Conservation (phyloP, 2,888 invertebrate genomes). For the Melanotus villosus region DNA sequence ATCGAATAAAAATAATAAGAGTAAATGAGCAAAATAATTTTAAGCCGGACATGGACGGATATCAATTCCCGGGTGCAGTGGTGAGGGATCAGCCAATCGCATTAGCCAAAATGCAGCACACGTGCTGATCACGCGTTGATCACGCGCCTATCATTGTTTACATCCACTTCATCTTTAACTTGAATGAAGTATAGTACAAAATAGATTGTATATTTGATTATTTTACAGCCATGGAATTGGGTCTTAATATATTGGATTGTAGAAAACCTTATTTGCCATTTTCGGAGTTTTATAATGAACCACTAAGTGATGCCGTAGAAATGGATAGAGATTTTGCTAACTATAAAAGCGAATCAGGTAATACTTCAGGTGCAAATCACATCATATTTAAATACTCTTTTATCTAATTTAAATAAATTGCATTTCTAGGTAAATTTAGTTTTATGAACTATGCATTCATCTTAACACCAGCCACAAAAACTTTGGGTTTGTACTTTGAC, state of each 20-base stretch:
- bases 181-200: too few relatives aligned
- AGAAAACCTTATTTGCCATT: slow-evolving; percentile 87
- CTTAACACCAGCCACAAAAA: slow-evolving; percentile 92
- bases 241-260: slow-evolving; percentile 84
- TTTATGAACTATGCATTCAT: slow-evolving; percentile 94
- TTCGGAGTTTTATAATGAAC: slow-evolving; percentile 95
- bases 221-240: slow-evolving; percentile 78
- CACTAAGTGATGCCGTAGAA: slow-evolving; percentile 91
- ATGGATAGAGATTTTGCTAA: slow-evolving; percentile 95
- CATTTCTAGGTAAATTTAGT: slow-evolving; percentile 84
- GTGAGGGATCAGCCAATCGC: too few relatives aligned
- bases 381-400: not conserved
- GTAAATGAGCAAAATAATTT: too few relatives aligned
- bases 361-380: not conserved
- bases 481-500: slow-evolving; percentile 92
- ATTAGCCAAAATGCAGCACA: too few relatives aligned
- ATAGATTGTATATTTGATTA: too few relatives aligned
- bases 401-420: too few relatives aligned
- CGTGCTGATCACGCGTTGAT: too few relatives aligned
- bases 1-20: too few relatives aligned
- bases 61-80: too few relatives aligned
- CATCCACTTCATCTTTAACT: too few relatives aligned
- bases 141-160: too few relatives aligned
- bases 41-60: too few relatives aligned
- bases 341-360: slow-evolving; percentile 79